phyloP scores from a whole-genome alignment of 2,113 vertebrate genomes.

The Larimichthys polyactis region DNA sequence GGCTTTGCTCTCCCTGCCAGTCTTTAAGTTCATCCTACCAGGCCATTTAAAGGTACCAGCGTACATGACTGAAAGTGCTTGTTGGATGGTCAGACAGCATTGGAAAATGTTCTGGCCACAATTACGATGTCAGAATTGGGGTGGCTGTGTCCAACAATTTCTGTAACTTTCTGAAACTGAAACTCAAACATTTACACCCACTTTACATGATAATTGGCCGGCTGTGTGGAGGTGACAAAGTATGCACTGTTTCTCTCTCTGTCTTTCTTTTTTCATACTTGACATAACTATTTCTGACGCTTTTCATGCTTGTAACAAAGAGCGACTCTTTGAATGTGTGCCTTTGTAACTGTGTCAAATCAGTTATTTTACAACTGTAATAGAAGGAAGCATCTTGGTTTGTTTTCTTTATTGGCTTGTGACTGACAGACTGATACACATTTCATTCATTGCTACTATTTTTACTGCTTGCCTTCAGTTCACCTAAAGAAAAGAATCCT shows the following conservation, averaged over 20 bases:
- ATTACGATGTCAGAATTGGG: neutral
- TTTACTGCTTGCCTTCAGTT: constrained; percentile 17
- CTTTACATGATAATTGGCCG: neutral
- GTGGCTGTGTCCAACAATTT: neutral
- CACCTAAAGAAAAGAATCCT: neutral
- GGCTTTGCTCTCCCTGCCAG: too few relatives aligned
- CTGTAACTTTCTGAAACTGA: neutral
- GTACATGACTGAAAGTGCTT: neutral
- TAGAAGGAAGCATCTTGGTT: neutral
- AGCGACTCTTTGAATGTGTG: neutral
- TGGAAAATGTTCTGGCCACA: neutral
- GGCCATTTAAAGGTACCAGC: neutral
- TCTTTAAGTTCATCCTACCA: neutral
- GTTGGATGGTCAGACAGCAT: neutral
- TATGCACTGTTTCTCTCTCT: neutral
- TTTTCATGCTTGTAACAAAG: neutral
- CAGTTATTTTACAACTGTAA: neutral
- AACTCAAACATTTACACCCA: neutral
- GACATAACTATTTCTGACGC: neutral
- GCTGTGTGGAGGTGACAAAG: neutral
- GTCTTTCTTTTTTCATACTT: neutral
- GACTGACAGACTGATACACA: neutral
- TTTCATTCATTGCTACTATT: neutral
- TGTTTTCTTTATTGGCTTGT: neutral
- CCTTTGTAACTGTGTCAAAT: neutral